Percentiles rank a stretch among this genome's conserved stretches.
These are phyloP conservation scores for Neodiprion pinetum DNA, from an alignment of 1,140 invertebrate species.

Conservation along the genomic window DNA sequence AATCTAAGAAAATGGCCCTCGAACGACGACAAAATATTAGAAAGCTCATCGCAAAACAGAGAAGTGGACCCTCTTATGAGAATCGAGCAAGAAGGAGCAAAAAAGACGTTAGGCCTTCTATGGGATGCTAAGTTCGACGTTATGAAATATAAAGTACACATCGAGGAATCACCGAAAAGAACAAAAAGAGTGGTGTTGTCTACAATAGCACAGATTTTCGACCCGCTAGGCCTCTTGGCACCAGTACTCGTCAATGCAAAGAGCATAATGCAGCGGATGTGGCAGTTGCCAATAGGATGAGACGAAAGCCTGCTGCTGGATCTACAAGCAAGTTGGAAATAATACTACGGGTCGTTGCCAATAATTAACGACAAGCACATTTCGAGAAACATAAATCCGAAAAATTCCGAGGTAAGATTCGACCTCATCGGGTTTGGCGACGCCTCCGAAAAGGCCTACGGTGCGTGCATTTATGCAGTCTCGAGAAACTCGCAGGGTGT, in stretches of 20 bases:
- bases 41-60: not conserved
- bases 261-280: constrained; percentile 12
- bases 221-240: constrained; percentile 26
- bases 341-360: constrained; percentile 20
- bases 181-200: constrained; percentile 43
- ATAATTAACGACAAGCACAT: constrained; percentile 18
- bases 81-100: not conserved
- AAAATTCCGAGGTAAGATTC: constrained; percentile 19
- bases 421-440: constrained; percentile 39
- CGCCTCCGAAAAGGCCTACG: constrained; percentile 35
- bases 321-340: not conserved
- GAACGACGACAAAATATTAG: constrained; percentile 13
- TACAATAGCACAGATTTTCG: constrained; percentile 34
- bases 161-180: constrained; percentile 28
- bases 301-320: constrained; percentile 27
- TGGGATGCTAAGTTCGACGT: constrained; percentile 36
- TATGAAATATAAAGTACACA: constrained; percentile 22
- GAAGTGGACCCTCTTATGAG: not conserved
- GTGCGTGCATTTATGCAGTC: constrained; percentile 35
- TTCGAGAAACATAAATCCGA: constrained; percentile 20
- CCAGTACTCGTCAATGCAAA: constrained; percentile 10
- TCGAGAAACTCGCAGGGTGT: not conserved
- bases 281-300: constrained; percentile 19
- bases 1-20: constrained; percentile 8
- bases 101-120: constrained; percentile 17